Percentiles rank a stretch among this genome's conserved stretches.
These are phyloP conservation scores for Trematomus loennbergii DNA, from an alignment of 2,113 vertebrate genomes.

Conservation along the genomic window DNA sequence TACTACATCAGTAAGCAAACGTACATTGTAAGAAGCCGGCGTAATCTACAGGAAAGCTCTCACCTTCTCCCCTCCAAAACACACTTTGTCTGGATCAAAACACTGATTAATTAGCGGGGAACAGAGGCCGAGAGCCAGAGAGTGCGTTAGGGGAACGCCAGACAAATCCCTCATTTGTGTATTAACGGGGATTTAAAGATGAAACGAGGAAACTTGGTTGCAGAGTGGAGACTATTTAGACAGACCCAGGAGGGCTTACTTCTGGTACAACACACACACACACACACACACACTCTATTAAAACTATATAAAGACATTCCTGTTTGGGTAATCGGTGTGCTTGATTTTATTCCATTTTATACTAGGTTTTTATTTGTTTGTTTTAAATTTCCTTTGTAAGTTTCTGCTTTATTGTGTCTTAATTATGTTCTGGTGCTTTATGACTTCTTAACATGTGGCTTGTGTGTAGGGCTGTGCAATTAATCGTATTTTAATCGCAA, in stretches of 20 bases:
- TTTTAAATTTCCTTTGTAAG: no score
- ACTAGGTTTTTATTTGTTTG: no score
- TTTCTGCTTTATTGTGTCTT: no score
- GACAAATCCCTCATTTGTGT: conserved; percentile 78
- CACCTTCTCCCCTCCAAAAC: conserved; percentile 52
- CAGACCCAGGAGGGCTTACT: conserved; percentile 58
- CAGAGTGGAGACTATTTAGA: conserved; percentile 65
- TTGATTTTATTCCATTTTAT: no score
- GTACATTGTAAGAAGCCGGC: conserved; percentile 54
- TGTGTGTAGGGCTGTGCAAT: no score
- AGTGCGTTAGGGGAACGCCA: conserved; percentile 58
- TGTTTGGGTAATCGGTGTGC: no score
- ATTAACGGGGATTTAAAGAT: conserved; percentile 81
- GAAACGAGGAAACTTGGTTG: conserved; percentile 74
- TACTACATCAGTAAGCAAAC: conserved; percentile 67
- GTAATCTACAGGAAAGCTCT: conserved; percentile 77
- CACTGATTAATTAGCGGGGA: conserved; percentile 75
- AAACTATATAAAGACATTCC: no score
- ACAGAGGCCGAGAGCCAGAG: conserved; percentile 42
- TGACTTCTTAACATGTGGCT: no score
- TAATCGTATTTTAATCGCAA: no score
- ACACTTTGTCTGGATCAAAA: conserved; percentile 74
- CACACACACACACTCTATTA: no score
- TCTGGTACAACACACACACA: conserved; percentile 9
- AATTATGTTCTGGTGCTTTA: no score